Evolutionary conservation across 2,113 vertebrate species (phyloP).

Genomic region (Aythya baeri): DNA sequence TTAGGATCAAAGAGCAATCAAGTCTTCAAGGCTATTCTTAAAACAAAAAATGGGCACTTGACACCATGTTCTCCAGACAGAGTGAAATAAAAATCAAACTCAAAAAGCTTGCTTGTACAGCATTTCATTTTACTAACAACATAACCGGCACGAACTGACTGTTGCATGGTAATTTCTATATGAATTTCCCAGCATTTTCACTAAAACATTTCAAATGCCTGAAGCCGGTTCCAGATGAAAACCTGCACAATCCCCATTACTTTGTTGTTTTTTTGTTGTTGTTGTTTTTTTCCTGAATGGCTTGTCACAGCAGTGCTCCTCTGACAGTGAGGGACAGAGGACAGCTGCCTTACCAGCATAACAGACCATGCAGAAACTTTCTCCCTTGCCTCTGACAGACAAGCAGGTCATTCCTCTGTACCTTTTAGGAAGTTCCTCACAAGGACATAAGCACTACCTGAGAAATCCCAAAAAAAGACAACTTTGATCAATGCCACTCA

Average conservation of each 20-base stretch:
- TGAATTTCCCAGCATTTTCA: not conserved
- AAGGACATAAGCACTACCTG: not conserved
- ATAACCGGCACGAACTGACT: not conserved
- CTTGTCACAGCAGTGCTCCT: not conserved
- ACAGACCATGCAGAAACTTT: not conserved
- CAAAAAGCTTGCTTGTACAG: not conserved
- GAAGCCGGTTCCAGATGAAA: not conserved
- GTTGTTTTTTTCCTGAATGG: not conserved
- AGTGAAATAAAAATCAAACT: not conserved
- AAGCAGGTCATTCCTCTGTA: not conserved
- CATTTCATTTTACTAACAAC: not conserved
- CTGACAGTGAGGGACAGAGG: not conserved
- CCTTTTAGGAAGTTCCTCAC: not conserved
- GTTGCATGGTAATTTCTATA: not conserved
- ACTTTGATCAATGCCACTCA: not conserved
- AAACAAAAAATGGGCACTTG: slow-evolving; percentile 17
- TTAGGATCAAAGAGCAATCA: slow-evolving; percentile 36
- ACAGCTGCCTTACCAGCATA: not conserved
- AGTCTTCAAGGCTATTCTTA: slow-evolving; percentile 23
- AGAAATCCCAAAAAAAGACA: not conserved
- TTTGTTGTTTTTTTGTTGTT: not conserved
- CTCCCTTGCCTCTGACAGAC: not conserved
- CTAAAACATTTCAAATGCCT: not conserved
- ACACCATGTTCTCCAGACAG: not conserved
- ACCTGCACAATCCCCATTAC: not conserved